phyloP scores from a whole-genome alignment of 2,113 vertebrate genomes.

The Agapornis roseicollis region DNA sequence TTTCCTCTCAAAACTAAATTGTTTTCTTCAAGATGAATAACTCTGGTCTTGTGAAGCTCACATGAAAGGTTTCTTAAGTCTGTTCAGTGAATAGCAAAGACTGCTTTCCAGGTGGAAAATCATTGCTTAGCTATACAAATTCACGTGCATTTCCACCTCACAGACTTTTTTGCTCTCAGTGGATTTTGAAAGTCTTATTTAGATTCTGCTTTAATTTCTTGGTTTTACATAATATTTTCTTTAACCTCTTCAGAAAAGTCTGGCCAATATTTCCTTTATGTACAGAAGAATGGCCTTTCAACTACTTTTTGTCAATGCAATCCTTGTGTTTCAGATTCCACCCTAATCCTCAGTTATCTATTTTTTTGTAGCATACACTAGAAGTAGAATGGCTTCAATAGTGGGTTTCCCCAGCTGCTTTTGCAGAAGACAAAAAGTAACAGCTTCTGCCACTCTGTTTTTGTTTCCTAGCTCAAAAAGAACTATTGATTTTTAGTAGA shows the following conservation, averaged over 20 bases:
- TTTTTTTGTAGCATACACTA: background rate
- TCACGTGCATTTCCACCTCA: background rate
- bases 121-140: background rate
- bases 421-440: background rate
- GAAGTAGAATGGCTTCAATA: background rate
- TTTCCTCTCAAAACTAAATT: background rate
- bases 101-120: background rate
- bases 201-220: background rate
- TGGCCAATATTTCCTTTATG: background rate
- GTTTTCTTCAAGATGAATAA: background rate
- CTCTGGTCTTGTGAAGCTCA: background rate
- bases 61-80: background rate
- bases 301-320: background rate
- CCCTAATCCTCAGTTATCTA: background rate
- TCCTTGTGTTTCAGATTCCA: background rate
- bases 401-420: background rate
- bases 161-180: background rate
- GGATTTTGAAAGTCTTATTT: background rate
- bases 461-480: background rate
- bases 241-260: background rate
- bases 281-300: background rate
- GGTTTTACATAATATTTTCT: background rate
- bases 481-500: background rate
- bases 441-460: background rate
- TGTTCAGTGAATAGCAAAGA: background rate